Conservation (phyloP, 2,888 invertebrate genomes). For the Agapostemon virescens region DNA sequence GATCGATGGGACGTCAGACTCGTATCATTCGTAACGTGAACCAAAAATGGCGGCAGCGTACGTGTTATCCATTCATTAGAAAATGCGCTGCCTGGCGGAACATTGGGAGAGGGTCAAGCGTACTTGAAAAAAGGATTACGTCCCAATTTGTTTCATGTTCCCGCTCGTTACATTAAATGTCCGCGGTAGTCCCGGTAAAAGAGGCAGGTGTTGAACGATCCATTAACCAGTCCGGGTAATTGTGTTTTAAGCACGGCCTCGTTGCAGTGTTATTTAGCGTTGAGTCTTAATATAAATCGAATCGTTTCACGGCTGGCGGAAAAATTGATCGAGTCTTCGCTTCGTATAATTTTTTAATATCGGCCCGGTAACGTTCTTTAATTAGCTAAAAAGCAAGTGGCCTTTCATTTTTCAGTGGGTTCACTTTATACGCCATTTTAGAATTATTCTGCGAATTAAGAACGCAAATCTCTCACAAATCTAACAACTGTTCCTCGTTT, state of each 20-base stretch:
- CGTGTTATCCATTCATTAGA: slow-evolving; percentile 28
- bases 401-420: too few species aligned
- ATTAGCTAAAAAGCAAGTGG: not conserved
- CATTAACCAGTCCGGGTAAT: slow-evolving; percentile 53
- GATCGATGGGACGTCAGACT: not conserved
- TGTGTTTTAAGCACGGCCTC: slow-evolving; percentile 49
- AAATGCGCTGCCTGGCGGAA: slow-evolving; percentile 15
- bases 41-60: not conserved
- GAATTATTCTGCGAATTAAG: not conserved
- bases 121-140: slow-evolving; percentile 49
- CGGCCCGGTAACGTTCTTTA: not conserved
- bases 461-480: not conserved
- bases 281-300: slow-evolving; percentile 37
- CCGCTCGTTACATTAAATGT: slow-evolving; percentile 46
- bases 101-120: slow-evolving; percentile 6
- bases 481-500: not conserved
- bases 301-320: slow-evolving; percentile 21
- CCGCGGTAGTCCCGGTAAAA: slow-evolving; percentile 9
- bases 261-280: slow-evolving; percentile 39
- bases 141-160: slow-evolving; percentile 51
- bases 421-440: not conserved
- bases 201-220: slow-evolving; percentile 54
- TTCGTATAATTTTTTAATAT: slow-evolving; percentile 3
- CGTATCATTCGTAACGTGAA: not conserved
- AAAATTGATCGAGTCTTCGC: slow-evolving; percentile 20